Evolutionary conservation across 1,140 invertebrate genomes (phyloP), one percentile per base, ranked within the genome.

Genomic region (Drosophila mayri): DNA sequence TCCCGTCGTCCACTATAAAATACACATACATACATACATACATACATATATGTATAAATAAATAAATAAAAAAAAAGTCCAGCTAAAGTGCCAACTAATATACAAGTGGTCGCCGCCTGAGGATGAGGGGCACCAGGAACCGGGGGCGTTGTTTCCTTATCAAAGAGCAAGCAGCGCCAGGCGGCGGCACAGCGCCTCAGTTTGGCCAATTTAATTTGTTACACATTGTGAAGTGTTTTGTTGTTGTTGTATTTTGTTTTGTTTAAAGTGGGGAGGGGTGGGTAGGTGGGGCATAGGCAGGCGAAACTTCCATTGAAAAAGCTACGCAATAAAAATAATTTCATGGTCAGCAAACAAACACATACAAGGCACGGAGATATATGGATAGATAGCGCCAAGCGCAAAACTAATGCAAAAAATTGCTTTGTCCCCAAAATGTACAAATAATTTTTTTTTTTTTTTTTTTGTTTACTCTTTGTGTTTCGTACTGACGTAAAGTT

Each of bases 321-420:
- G 70, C 75, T 75, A 82, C 70, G 79, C 80, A 82, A 82, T 83
- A 79, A 70, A 82, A 79, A 71, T 82, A 83, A 74, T 83, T 82
- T 82, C 80, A 82, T 82, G 80, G 80, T 83, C 80, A 82, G 62
- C 79, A 81, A 76, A 77, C 74, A 77, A 55, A 37, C 18, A 64
- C 41, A 62, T 41, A n/a, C 35, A 20, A 54, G 58, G 59, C 57
- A 72, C 35, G 22, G 35, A 30, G 35, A 35, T 28, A 55, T 40
- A 59, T 44, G 22, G 20, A 41, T 32, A 65, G 63, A 66, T 66
- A 66, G 58, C 41, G 58, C 40, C 22, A 43, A 55, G 40, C 63
- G 60, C 43, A 44, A 81, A 77, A 81, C 78, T 81, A 81, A 77
- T 55, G 47, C 30, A 60, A 55, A 57, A 81, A 76, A 76, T 79